Conservation (phyloP, 2,888 invertebrate genomes). For the Agrotis clavis region DNA sequence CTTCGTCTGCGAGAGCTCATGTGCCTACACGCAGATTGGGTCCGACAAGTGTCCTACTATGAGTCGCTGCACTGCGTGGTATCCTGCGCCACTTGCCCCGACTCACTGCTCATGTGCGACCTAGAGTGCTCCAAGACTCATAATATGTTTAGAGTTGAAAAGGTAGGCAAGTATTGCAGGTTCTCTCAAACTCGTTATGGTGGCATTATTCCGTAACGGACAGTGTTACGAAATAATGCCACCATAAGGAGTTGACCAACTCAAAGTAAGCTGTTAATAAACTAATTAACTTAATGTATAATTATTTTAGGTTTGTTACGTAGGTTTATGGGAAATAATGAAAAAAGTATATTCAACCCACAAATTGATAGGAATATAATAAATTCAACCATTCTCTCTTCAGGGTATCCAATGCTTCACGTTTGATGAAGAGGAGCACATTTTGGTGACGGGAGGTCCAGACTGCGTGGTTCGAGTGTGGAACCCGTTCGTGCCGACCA, state of each 20-base stretch:
- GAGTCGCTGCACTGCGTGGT: conserved; percentile 92
- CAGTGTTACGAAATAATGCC: too few relatives aligned
- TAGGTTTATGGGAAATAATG: too few relatives aligned
- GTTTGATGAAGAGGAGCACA: conserved; percentile 91
- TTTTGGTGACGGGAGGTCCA: conserved; percentile 94
- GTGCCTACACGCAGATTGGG: conserved; percentile 92
- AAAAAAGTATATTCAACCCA: not conserved
- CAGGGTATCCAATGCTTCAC: conserved; percentile 93
- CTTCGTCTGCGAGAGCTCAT: conserved; percentile 89
- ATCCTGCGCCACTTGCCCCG: conserved; percentile 92
- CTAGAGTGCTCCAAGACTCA: conserved; percentile 89
- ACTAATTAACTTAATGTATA: too few relatives aligned
- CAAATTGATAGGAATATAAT: not conserved
- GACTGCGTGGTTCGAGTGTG: conserved; percentile 95
- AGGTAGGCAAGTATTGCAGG: conserved; percentile 70
- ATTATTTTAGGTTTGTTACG: too few relatives aligned
- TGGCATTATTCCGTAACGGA: not conserved
- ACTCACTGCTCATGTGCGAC: conserved; percentile 92
- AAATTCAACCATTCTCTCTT: not conserved
- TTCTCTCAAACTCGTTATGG: not conserved
- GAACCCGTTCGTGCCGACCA: conserved; percentile 94
- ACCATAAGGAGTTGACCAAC: not conserved
- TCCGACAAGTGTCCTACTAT: conserved; percentile 93
- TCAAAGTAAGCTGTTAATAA: not conserved
- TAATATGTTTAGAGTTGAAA: conserved; percentile 91